phyloP scores from a whole-genome alignment of 2,113 vertebrate genomes.

The Prinia subflava region DNA sequence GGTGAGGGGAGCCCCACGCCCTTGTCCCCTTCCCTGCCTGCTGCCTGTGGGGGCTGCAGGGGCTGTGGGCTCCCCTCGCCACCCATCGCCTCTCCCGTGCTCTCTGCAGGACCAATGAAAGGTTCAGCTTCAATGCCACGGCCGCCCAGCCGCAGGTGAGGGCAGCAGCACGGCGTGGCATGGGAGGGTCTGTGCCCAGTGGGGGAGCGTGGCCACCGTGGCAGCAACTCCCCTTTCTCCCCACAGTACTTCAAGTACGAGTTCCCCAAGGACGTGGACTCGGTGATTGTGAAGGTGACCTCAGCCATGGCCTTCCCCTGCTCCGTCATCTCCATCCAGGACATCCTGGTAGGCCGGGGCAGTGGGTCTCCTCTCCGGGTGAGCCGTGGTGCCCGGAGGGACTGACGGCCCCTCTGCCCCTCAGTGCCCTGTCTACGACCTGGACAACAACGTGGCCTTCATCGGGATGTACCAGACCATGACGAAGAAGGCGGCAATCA shows the following conservation, averaged over 20 bases:
- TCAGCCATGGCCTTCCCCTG: slow-evolving; percentile 90
- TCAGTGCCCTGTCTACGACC: slow-evolving; percentile 93
- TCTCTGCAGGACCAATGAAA: slow-evolving; percentile 79
- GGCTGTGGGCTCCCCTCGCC: rapidly evolving
- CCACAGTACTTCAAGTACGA: slow-evolving; percentile 93
- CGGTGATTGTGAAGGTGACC: slow-evolving; percentile 93
- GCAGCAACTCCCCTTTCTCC: not conserved
- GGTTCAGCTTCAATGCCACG: slow-evolving; percentile 92
- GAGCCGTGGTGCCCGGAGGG: rapidly evolving
- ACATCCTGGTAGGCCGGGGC: slow-evolving; percentile 83
- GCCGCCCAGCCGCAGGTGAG: slow-evolving; percentile 95
- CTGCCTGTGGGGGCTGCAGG: not conserved
- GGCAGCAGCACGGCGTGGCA: not conserved
- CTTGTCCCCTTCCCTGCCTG: rapidly evolving
- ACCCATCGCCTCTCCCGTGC: rapidly evolving
- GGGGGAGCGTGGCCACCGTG: rapidly evolving
- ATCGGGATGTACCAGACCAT: slow-evolving; percentile 99
- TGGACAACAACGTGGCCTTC: slow-evolving; percentile 98
- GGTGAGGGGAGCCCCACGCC: slow-evolving; percentile 56
- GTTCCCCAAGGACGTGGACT: slow-evolving; percentile 88
- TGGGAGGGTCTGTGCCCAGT: not conserved
- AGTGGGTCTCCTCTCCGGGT: rapidly evolving
- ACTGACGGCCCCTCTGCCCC: not conserved
- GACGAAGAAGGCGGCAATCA: slow-evolving; percentile 96
- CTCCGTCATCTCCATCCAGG: slow-evolving; percentile 95